Evolutionary conservation across 2,113 vertebrate species (phyloP), one percentile per base, ranked within the genome.

Genomic region (Orycteropus afer): DNA sequence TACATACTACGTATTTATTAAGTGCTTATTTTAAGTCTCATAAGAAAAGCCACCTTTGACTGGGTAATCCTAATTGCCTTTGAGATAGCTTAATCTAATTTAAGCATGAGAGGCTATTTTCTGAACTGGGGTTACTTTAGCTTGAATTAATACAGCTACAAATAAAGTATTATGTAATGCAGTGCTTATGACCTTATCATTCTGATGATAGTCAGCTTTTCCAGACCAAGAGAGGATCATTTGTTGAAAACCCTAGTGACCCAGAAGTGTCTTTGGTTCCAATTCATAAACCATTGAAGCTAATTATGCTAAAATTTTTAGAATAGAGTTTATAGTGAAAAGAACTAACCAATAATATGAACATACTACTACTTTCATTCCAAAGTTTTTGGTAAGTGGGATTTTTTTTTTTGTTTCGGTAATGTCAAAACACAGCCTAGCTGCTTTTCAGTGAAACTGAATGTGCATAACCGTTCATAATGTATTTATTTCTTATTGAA

Each of bases 361-460:
- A 81, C 74, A 67, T 77, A 67, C 10, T 79, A 49, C 42, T 89
- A 5, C 80, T 96, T 97, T 94, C 27, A 76, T 89, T 90, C 73
- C 74, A 92, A 85, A 95, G 29, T 45, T 92, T 95, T 95, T 95
- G 92, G 92, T 95, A 78, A 94, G 59, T 90, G 78, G 27, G 29
- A 67, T 88, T 80, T 89, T 74, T 93, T 91, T 88, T 37, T 73
- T 93, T 92, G 83, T 84, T 88, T 71, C 73, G 85, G 29, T 92
- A 49, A 95, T 91, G 27, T 77, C 51, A 94, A 59, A 89, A 80
- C 90, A 61, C 10, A 87, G 14, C 74, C 79, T 93, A 73, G 22
- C 49, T 96, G 67, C 61, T 95, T 92, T 93, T 97, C 78, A 95
- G 49, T 73, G 77, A 93, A 94, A 96, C 29, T 49, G 40, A 76